Conservation (phyloP, 2,113 vertebrate species). For the Hoplias malabaricus region DNA sequence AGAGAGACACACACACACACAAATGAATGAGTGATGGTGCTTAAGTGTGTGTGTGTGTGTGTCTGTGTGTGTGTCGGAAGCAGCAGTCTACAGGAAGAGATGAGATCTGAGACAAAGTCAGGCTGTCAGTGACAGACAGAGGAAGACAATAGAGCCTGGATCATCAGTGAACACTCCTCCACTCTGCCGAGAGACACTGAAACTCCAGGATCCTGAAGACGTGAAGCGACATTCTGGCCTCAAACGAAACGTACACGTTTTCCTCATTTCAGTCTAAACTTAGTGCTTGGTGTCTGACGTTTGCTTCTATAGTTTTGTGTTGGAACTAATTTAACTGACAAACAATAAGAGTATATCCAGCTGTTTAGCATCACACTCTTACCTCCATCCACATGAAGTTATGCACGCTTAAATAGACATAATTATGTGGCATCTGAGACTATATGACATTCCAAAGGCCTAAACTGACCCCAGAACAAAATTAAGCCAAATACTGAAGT, state of each 20-base stretch:
- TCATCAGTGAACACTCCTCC: slow-evolving; percentile 32
- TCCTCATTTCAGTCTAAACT: neutral
- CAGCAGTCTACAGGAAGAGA: slow-evolving; percentile 52
- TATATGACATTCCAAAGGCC: neutral
- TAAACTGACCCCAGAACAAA: too few relatives aligned
- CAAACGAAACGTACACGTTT: too few relatives aligned
- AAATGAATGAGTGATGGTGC: slow-evolving; percentile 1
- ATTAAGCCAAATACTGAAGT: too few relatives aligned
- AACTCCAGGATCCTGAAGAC: too few relatives aligned
- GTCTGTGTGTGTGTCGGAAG: slow-evolving; percentile 38
- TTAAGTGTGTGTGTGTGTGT: slow-evolving; percentile 17
- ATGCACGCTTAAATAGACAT: neutral
- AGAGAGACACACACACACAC: too few relatives aligned
- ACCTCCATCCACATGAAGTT: neutral
- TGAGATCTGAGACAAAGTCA: slow-evolving; percentile 44
- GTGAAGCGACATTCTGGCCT: too few relatives aligned
- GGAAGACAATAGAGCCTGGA: slow-evolving; percentile 40
- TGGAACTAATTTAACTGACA: neutral
- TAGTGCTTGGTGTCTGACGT: neutral
- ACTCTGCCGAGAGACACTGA: slow-evolving; percentile 14
- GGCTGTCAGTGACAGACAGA: slow-evolving; percentile 50
- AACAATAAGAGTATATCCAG: neutral
- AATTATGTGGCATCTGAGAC: neutral
- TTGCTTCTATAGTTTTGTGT: neutral
- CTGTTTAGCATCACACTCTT: neutral